Conservation (phyloP, 2,888 invertebrate species). For the Gryllus longicercus region DNA sequence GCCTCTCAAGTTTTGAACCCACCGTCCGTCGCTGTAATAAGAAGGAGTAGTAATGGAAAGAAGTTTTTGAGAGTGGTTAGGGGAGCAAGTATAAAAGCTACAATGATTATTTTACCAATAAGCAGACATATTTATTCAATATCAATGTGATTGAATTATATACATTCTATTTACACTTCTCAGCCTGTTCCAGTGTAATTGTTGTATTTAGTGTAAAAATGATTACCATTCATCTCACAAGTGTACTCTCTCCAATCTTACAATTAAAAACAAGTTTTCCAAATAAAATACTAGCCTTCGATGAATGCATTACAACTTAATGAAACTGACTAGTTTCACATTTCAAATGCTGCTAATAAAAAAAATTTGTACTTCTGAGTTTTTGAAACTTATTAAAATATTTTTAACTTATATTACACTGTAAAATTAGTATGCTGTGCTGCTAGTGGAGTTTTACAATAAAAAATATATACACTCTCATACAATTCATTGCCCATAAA, state of each 20-base stretch:
- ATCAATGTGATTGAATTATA: neutral
- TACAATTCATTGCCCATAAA: neutral
- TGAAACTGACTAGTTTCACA: neutral
- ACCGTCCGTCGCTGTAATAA: too few species aligned
- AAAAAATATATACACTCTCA: neutral
- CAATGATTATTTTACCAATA: neutral
- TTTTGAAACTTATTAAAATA: slow-evolving; percentile 2
- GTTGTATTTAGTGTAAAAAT: neutral
- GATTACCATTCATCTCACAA: neutral
- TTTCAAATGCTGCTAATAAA: slow-evolving; percentile 17
- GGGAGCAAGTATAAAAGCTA: too few species aligned
- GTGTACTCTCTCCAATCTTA: neutral
- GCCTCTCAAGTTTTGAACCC: too few species aligned
- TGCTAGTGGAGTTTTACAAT: neutral
- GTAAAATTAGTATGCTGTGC: neutral
- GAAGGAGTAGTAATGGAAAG: too few species aligned
- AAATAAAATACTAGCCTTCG: neutral
- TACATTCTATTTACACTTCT: slow-evolving; percentile 1
- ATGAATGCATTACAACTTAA: neutral
- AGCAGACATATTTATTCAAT: neutral
- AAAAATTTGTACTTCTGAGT: slow-evolving; percentile 2
- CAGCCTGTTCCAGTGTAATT: neutral
- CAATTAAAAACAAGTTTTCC: neutral
- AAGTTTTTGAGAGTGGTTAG: too few species aligned
- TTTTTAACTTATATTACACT: slow-evolving; percentile 12